phyloP scores from a whole-genome alignment of 2,113 vertebrate species.

The Pogonocichla stellata region DNA sequence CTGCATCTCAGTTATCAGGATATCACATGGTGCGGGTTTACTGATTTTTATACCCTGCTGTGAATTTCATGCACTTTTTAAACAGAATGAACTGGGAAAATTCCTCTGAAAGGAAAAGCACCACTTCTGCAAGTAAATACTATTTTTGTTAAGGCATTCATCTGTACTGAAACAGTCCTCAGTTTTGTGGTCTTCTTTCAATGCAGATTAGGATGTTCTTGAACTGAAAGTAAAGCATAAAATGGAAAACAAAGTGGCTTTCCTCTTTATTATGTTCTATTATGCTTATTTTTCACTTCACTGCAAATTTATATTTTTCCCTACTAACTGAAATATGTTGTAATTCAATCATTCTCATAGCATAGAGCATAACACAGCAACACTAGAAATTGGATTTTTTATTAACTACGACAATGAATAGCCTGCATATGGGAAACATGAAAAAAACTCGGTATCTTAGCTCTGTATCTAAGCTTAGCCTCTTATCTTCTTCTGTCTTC shows the following conservation, averaged over 20 bases:
- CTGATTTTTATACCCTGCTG: background rate
- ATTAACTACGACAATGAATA: background rate
- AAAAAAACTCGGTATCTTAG: background rate
- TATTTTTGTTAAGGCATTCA: background rate
- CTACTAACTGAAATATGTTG: background rate
- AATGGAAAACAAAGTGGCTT: background rate
- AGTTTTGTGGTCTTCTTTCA: conserved; percentile 38
- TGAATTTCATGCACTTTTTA: background rate
- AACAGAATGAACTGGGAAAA: background rate
- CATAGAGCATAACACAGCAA: background rate
- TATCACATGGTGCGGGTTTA: background rate
- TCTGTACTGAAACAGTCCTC: conserved; percentile 4
- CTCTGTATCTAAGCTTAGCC: background rate
- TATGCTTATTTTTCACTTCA: background rate
- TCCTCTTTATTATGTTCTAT: background rate
- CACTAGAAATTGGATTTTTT: background rate
- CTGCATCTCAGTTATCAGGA: background rate
- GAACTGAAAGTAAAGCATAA: conserved; percentile 1
- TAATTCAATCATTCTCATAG: background rate
- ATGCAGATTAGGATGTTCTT: conserved; percentile 10
- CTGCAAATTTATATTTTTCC: background rate
- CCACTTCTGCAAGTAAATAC: background rate
- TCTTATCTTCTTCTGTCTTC: background rate
- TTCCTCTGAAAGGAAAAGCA: background rate
- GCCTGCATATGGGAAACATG: background rate